These are phyloP conservation scores for Orthosia incerta DNA, from an alignment of 2,888 invertebrate species.

Conservation along the genomic window DNA sequence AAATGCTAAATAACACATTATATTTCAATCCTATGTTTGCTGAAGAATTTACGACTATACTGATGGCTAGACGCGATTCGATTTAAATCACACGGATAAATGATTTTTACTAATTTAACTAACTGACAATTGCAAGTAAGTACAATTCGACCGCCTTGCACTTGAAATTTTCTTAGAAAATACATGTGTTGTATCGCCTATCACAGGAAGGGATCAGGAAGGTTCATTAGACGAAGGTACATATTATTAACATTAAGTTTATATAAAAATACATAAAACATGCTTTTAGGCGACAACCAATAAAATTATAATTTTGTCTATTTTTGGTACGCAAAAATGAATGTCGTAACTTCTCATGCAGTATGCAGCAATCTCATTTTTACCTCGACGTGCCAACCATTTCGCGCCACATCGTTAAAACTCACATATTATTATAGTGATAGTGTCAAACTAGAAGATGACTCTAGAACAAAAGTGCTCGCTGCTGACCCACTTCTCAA, in stretches of 20 bases:
- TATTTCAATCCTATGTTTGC: background rate
- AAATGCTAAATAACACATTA: background rate
- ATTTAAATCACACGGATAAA: too few relatives aligned
- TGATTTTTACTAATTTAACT: too few relatives aligned
- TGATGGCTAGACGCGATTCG: too few relatives aligned
- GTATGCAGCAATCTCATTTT: background rate
- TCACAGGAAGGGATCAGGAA: too few relatives aligned
- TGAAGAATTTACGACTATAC: background rate
- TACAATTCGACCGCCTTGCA: too few relatives aligned
- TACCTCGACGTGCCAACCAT: constrained; percentile 1
- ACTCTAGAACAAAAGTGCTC: constrained; percentile 13
- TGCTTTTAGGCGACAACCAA: too few relatives aligned
- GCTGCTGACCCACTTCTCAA: constrained; percentile 37
- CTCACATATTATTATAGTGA: constrained; percentile 7
- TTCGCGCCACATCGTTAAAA: constrained; percentile 16
- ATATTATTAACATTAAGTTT: too few relatives aligned
- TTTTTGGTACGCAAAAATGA: background rate
- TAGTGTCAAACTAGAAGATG: constrained; percentile 18
- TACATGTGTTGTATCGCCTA: too few relatives aligned
- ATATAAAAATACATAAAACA: background rate
- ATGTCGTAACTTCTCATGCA: constrained; percentile 2
- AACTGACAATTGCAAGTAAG: too few relatives aligned
- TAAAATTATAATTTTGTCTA: background rate
- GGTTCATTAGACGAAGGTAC: too few relatives aligned
- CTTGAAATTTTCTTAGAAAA: too few relatives aligned